A percentile compares a stretch with the other conserved stretches of the same genome.
Conservation (phyloP, 1,140 invertebrate species). For the Pogonomyrmex barbatus region DNA sequence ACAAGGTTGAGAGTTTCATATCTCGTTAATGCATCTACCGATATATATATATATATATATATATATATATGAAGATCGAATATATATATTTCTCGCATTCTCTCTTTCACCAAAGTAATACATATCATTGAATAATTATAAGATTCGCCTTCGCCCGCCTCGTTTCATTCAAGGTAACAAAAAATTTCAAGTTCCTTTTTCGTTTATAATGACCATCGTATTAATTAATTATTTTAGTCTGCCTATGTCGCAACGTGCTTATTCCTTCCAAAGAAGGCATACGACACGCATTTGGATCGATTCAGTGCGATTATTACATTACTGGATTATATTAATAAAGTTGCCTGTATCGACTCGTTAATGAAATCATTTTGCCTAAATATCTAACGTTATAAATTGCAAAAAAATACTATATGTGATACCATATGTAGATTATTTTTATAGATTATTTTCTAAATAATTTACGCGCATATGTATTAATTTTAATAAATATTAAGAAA, state of each 20-base stretch:
- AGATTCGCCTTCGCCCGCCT: neutral
- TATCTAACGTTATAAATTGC: neutral
- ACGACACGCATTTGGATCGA: neutral
- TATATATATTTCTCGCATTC: neutral
- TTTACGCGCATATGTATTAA: constrained; percentile 7
- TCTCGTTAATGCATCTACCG: constrained; percentile 42
- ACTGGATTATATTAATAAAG: constrained; percentile 16
- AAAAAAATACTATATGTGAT: neutral
- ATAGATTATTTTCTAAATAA: neutral
- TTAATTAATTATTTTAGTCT: constrained; percentile 15
- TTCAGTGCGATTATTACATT: neutral
- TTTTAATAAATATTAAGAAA: neutral
- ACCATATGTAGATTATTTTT: neutral
- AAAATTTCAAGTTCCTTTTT: constrained; percentile 20
- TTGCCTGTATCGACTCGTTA: constrained; percentile 11
- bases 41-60: neutral
- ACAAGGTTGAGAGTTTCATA: constrained; percentile 71
- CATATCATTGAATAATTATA: neutral
- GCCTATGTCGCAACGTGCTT: neutral
- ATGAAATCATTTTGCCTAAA: neutral
- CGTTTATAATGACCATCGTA: neutral
- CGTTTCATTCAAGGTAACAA: neutral
- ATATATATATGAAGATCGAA: neutral
- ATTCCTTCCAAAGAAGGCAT: neutral
- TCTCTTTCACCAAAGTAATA: neutral